Evolutionary conservation across 2,113 vertebrate species (phyloP).

Genomic region (human (Homo sapiens)): DNA sequence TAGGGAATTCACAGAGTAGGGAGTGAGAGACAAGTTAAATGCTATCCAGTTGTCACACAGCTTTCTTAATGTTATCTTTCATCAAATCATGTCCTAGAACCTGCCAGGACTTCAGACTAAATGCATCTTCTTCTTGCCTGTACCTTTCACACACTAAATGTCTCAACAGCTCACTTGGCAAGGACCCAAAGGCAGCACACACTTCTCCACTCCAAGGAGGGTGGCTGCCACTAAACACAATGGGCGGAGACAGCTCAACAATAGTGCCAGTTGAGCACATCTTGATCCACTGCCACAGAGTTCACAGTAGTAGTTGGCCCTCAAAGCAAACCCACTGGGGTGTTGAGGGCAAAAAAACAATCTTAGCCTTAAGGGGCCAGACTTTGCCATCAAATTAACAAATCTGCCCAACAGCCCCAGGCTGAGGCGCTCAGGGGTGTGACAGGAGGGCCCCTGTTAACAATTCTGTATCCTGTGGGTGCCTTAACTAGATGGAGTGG

Average conservation of each 20-base stretch:
- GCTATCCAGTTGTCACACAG: background rate
- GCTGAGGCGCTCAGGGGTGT: background rate
- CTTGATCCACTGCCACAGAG: background rate
- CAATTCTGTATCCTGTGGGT: background rate
- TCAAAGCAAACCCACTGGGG: background rate
- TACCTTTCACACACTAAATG: slow-evolving; percentile 39
- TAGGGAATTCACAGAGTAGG: slow-evolving; percentile 3
- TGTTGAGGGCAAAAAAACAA: background rate
- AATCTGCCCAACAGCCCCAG: background rate
- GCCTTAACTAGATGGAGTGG: background rate
- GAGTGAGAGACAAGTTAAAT: slow-evolving; percentile 41
- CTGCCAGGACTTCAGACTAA: slow-evolving; percentile 49
- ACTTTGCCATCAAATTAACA: background rate
- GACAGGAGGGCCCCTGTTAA: background rate
- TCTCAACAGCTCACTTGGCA: slow-evolving; percentile 11
- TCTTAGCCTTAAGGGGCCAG: background rate
- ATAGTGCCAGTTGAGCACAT: background rate
- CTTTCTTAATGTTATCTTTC: background rate
- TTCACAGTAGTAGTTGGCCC: background rate
- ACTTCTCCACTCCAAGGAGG: background rate
- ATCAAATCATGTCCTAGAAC: background rate
- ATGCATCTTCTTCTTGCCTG: slow-evolving; percentile 2
- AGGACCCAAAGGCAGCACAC: background rate
- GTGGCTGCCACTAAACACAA: background rate
- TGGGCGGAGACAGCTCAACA: background rate